These are phyloP conservation scores for Eucera pruinosa DNA, from an alignment of 2,888 invertebrate species.

Conservation along the genomic window DNA sequence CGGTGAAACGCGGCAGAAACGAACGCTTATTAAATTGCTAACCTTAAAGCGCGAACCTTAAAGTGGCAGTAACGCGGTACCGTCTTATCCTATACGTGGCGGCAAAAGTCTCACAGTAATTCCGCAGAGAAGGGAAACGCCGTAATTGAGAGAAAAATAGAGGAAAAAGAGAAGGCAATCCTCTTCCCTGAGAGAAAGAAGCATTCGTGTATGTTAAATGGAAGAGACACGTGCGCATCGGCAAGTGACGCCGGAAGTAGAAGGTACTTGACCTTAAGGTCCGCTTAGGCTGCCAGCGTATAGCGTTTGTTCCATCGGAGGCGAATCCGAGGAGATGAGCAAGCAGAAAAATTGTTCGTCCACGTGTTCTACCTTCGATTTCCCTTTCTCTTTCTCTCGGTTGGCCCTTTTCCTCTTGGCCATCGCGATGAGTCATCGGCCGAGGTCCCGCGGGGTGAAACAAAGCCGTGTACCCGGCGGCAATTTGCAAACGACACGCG, in stretches of 20 bases:
- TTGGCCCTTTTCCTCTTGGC: conserved; percentile 23
- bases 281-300: conserved; percentile 34
- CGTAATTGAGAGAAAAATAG: background rate
- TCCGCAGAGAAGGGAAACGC: background rate
- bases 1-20: background rate
- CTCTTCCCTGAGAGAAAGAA: conserved; percentile 30
- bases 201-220: conserved; percentile 32
- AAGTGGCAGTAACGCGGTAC: too few species aligned
- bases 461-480: conserved; percentile 58
- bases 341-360: conserved; percentile 14
- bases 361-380: conserved; percentile 38
- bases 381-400: conserved; percentile 27
- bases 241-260: conserved; percentile 64
- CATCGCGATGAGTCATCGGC: conserved; percentile 47
- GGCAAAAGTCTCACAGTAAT: background rate
- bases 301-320: background rate
- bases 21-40: conserved; percentile 1
- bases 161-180: conserved; percentile 2
- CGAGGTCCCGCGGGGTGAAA: conserved; percentile 50
- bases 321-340: conserved; percentile 6
- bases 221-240: conserved; percentile 46
- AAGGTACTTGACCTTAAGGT: conserved; percentile 69
- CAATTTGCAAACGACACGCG: conserved; percentile 72
- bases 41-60: too few species aligned
- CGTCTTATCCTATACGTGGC: too few species aligned